A percentile compares a stretch with the other conserved stretches of the same genome.
Conservation (phyloP, 2,113 vertebrate genomes). For the Tyto alba region DNA sequence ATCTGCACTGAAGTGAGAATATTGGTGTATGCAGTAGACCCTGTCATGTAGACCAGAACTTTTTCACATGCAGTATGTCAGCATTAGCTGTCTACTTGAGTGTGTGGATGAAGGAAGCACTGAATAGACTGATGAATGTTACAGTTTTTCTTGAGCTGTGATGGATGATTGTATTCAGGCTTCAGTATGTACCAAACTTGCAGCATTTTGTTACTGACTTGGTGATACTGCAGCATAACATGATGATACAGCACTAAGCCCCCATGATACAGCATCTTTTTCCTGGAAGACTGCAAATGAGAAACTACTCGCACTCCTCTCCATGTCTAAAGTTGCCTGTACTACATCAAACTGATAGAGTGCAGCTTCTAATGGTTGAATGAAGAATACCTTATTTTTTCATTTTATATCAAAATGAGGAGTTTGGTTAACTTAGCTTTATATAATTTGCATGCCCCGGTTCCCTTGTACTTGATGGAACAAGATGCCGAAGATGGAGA, state of each 20-base stretch:
- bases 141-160: background rate
- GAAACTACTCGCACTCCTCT: background rate
- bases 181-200: background rate
- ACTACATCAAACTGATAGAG: background rate
- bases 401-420: background rate
- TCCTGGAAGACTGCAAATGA: background rate
- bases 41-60: background rate
- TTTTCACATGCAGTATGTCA: background rate
- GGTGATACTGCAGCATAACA: background rate
- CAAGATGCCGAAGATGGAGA: background rate
- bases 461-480: background rate
- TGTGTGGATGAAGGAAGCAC: background rate
- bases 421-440: background rate
- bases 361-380: background rate
- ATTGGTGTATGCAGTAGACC: background rate
- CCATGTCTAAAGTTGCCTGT: background rate
- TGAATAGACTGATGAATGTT: background rate
- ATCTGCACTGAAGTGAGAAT: too few species aligned
- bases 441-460: background rate
- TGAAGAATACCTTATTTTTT: background rate
- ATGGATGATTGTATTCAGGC: background rate
- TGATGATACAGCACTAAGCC: background rate
- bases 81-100: background rate
- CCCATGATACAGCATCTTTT: rapidly evolving
- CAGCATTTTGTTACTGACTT: background rate